phyloP scores from a whole-genome alignment of 1,140 invertebrate genomes.

The Nylanderia fulva region DNA sequence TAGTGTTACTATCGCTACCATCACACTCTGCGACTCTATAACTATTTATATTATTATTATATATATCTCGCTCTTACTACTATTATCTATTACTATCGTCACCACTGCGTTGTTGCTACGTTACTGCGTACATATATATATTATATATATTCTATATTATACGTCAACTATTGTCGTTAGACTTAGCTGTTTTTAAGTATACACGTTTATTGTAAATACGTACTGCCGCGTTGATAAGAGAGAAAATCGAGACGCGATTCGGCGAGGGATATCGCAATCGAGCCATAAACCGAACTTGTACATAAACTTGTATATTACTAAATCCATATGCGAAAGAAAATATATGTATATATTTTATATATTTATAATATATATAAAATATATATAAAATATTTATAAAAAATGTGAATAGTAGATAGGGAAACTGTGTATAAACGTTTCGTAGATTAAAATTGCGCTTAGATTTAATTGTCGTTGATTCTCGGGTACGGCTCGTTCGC shows the following conservation, averaged over 20 bases:
- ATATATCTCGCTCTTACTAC: conserved; percentile 58
- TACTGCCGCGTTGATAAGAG: conserved; percentile 56
- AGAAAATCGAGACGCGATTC: conserved; percentile 36
- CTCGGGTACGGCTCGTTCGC: conserved; percentile 67
- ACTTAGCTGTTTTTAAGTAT: conserved; percentile 62
- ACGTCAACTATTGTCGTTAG: conserved; percentile 66
- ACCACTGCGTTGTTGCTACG: conserved; percentile 62
- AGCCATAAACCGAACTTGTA: conserved; percentile 58
- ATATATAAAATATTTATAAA: conserved; percentile 64
- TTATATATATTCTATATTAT: conserved; percentile 71
- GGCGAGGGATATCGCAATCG: neutral
- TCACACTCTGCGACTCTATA: conserved; percentile 72
- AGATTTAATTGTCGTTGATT: conserved; percentile 73
- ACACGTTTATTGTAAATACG: conserved; percentile 60
- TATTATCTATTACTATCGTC: conserved; percentile 58
- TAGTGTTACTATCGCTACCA: conserved; percentile 65
- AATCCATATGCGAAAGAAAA: neutral
- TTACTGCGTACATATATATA: conserved; percentile 59
- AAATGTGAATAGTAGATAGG: conserved; percentile 78
- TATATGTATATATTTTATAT: conserved; percentile 65
- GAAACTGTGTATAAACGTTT: conserved; percentile 72
- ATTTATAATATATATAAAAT: conserved; percentile 65
- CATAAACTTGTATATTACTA: conserved; percentile 69
- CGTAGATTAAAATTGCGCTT: conserved; percentile 63
- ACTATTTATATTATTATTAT: conserved; percentile 66